Evolutionary conservation across 2,113 vertebrate genomes (phyloP).

Genomic region (Lophotis ruficrista): DNA sequence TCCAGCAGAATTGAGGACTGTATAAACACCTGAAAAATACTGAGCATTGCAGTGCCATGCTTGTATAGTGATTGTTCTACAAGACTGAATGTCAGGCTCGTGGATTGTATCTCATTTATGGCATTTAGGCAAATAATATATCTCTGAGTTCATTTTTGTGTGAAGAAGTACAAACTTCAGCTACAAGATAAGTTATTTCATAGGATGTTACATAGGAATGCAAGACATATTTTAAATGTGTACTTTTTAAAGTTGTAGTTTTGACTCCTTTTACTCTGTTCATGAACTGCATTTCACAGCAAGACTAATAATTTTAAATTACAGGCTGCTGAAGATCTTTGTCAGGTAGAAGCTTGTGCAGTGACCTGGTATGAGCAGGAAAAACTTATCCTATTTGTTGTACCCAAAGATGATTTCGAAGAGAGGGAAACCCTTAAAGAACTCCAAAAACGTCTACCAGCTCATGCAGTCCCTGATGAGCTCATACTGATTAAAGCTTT

Average conservation of each 20-base stretch:
- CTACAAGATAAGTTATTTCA: neutral
- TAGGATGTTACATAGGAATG: neutral
- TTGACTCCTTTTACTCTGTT: neutral
- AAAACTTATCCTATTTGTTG: constrained; percentile 86
- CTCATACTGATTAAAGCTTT: constrained; percentile 81
- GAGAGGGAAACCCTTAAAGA: constrained; percentile 68
- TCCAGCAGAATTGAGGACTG: neutral
- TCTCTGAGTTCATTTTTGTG: neutral
- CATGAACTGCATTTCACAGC: neutral
- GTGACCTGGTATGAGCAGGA: constrained; percentile 77
- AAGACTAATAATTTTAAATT: constrained; percentile 16
- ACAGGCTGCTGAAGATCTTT: constrained; percentile 81
- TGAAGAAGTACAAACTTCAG: neutral
- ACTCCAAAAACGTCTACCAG: constrained; percentile 79
- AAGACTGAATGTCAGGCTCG: neutral
- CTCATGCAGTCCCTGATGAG: constrained; percentile 85
- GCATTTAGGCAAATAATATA: neutral
- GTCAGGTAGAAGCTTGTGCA: constrained; percentile 84
- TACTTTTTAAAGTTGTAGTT: neutral
- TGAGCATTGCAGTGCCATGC: neutral
- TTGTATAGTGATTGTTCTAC: neutral
- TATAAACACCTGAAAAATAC: neutral
- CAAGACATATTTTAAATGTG: neutral
- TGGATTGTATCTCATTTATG: neutral
- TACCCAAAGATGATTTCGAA: constrained; percentile 64